phyloP scores from a whole-genome alignment of 2,888 invertebrate species.

The Tachina lurida region DNA sequence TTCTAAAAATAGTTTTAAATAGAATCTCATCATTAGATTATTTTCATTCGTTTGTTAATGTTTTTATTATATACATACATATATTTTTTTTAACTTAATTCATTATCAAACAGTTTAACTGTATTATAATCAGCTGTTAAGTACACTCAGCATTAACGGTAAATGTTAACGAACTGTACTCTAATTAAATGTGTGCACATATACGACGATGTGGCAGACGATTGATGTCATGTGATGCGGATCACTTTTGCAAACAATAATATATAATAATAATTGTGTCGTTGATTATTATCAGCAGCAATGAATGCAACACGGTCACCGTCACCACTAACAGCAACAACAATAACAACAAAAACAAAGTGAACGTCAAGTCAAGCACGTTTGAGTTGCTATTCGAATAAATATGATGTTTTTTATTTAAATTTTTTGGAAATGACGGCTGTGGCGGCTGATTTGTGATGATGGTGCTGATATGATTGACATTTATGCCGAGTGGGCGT shows the following conservation, averaged over 20 bases:
- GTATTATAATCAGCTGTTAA: conserved; percentile 57
- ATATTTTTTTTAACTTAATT: conserved; percentile 27
- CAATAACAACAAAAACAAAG: neutral
- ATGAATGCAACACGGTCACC: neutral
- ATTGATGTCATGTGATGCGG: conserved; percentile 41
- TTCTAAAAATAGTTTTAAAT: conserved; percentile 6
- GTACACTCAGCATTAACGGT: conserved; percentile 49
- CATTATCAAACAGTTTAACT: conserved; percentile 64
- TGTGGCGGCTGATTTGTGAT: neutral
- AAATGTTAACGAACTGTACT: conserved; percentile 70
- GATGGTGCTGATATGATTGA: conserved; percentile 62
- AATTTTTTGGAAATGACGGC: neutral
- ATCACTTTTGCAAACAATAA: neutral
- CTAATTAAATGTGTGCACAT: too few species aligned
- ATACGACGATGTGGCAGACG: conserved; percentile 5
- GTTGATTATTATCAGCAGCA: conserved; percentile 61
- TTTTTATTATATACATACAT: neutral
- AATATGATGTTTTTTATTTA: conserved; percentile 3
- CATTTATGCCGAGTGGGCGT: conserved; percentile 69
- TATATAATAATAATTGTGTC: conserved; percentile 38
- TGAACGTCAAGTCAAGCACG: conserved; percentile 31
- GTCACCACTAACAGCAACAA: conserved; percentile 2
- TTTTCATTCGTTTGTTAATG: neutral
- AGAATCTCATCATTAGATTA: neutral
- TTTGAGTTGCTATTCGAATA: neutral